Evolutionary conservation across 1,140 invertebrate genomes (phyloP).

Genomic region (Lepidurus apus): DNA sequence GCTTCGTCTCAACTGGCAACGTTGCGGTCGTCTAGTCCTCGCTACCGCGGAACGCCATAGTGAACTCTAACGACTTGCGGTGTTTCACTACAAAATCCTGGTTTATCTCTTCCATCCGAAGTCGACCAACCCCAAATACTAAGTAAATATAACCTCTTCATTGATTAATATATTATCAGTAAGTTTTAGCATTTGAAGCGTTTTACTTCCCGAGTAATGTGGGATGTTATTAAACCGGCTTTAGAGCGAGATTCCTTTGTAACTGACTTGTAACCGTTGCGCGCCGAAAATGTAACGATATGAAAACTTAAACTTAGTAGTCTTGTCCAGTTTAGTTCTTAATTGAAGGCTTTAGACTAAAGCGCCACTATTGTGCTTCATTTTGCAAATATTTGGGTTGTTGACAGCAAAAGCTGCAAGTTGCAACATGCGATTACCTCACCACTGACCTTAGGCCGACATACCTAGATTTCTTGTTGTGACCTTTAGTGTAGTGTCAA

Average conservation of each 20-base stretch:
- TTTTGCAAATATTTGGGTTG: too few relatives aligned
- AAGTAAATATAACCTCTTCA: neutral
- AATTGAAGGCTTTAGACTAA: too few relatives aligned
- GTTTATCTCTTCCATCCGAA: neutral
- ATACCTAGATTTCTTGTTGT: too few relatives aligned
- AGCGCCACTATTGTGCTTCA: too few relatives aligned
- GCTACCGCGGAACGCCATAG: constrained; percentile 63
- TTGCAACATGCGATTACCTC: too few relatives aligned
- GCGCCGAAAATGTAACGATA: neutral
- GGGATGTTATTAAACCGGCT: neutral
- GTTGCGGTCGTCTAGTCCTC: neutral
- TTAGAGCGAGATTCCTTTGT: neutral
- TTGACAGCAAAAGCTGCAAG: too few relatives aligned
- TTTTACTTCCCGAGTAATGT: neutral
- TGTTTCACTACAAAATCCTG: constrained; percentile 15
- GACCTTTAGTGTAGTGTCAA: too few relatives aligned
- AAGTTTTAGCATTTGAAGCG: neutral
- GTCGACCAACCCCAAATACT: neutral
- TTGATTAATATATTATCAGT: neutral
- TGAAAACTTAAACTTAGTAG: neutral
- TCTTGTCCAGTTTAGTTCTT: too few relatives aligned
- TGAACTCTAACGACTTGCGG: constrained; percentile 66
- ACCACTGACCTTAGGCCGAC: too few relatives aligned
- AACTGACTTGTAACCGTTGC: neutral
- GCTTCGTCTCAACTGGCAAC: neutral